phyloP scores from a whole-genome alignment of 2,113 vertebrate species.

The Bettongia penicillata region DNA sequence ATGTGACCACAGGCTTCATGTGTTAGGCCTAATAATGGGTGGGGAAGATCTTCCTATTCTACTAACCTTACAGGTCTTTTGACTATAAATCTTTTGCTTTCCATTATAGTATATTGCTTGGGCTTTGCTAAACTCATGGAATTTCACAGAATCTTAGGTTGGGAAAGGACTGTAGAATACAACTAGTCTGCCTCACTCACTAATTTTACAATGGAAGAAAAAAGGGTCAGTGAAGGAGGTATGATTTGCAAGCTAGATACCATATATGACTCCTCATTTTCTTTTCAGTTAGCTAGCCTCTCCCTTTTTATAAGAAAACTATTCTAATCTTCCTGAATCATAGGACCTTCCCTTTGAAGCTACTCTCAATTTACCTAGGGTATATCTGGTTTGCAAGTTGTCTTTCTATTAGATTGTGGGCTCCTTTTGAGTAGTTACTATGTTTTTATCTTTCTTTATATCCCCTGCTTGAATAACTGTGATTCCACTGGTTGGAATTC shows the following conservation, averaged over 20 bases:
- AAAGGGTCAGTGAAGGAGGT: not conserved
- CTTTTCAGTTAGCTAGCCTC: not conserved
- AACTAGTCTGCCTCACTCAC: not conserved
- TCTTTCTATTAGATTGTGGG: not conserved
- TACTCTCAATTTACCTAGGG: not conserved
- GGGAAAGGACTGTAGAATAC: not conserved
- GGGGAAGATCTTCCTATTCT: too few relatives aligned
- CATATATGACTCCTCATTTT: not conserved
- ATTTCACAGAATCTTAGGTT: not conserved
- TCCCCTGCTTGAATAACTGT: not conserved
- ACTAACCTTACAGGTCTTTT: not conserved
- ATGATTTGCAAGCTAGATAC: not conserved
- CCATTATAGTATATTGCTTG: not conserved
- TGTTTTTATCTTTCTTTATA: slow-evolving; percentile 1
- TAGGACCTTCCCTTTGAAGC: not conserved
- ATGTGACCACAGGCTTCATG: too few relatives aligned
- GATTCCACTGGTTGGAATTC: not conserved
- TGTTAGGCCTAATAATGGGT: too few relatives aligned
- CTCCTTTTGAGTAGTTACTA: not conserved
- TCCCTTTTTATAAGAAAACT: not conserved
- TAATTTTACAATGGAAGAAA: not conserved
- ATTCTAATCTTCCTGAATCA: not conserved
- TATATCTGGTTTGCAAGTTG: not conserved
- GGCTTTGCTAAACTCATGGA: not conserved
- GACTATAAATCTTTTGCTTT: not conserved